Conservation (phyloP, 2,888 invertebrate species). For the Tinea trinotella region DNA sequence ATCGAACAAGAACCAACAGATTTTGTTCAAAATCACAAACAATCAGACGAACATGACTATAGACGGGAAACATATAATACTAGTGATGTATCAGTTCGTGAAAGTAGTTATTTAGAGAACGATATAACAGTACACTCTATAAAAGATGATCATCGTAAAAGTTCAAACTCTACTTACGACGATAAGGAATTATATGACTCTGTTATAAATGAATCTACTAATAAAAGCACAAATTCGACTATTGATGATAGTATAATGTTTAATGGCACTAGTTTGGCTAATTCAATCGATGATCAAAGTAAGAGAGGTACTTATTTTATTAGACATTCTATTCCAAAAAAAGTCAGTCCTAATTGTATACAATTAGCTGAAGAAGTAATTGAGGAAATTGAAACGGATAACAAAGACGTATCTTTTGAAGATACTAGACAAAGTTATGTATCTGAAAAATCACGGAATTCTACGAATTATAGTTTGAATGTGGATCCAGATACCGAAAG, state of each 20-base stretch:
- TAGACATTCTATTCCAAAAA: too few species aligned
- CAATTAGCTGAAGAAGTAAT: too few species aligned
- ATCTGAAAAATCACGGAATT: too few species aligned
- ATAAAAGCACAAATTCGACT: neutral
- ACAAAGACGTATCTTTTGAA: too few species aligned
- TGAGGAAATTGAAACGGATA: too few species aligned
- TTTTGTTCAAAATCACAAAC: neutral
- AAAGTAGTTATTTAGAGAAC: neutral
- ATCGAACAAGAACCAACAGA: neutral
- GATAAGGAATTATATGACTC: neutral
- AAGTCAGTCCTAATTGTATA: too few species aligned
- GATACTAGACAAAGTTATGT: too few species aligned
- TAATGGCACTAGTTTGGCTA: neutral
- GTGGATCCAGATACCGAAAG: too few species aligned
- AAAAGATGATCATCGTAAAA: neutral
- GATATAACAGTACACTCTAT: neutral
- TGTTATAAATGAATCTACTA: neutral
- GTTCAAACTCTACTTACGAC: neutral
- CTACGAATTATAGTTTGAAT: too few species aligned
- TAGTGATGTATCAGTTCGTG: neutral
- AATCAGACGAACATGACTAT: neutral
- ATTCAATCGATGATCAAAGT: neutral
- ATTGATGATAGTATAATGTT: neutral
- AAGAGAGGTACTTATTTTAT: slow-evolving; percentile 17
- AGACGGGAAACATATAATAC: neutral